Conservation (phyloP, 2,113 vertebrate species). For the Mirounga angustirostris region DNA sequence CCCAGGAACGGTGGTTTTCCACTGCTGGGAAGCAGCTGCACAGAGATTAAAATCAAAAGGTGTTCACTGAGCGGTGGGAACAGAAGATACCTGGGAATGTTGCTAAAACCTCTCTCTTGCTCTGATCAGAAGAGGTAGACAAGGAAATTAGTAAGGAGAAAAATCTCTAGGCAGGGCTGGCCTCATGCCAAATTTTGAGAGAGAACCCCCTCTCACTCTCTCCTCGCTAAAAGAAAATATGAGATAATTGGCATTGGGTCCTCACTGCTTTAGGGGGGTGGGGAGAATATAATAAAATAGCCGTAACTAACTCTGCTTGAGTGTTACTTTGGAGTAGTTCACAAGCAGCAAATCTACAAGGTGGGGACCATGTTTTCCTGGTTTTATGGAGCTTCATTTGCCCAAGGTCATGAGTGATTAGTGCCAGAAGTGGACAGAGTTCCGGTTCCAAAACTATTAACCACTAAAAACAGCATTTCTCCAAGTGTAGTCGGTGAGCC, state of each 20-base stretch:
- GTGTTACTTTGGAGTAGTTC: background rate
- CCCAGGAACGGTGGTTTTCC: background rate
- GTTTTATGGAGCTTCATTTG: background rate
- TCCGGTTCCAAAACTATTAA: background rate
- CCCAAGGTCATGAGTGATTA: background rate
- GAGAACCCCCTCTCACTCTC: background rate
- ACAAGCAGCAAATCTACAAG: background rate
- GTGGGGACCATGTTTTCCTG: background rate
- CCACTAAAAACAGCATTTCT: background rate
- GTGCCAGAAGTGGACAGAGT: background rate
- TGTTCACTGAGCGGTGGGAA: background rate
- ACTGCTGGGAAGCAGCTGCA: slow-evolving; percentile 51
- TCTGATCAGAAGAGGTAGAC: background rate
- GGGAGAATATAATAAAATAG: background rate
- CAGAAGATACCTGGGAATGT: background rate
- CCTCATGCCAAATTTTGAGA: background rate
- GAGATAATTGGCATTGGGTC: background rate
- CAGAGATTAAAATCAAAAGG: slow-evolving; percentile 61
- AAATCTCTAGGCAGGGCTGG: background rate
- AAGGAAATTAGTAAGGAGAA: background rate
- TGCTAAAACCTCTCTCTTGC: background rate
- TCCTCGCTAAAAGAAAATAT: background rate
- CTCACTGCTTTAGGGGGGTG: background rate
- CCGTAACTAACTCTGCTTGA: background rate
- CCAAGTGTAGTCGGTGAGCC: too few relatives aligned